phyloP scores from a whole-genome alignment of 2,888 invertebrate species.

The Leucophora obtusa region DNA sequence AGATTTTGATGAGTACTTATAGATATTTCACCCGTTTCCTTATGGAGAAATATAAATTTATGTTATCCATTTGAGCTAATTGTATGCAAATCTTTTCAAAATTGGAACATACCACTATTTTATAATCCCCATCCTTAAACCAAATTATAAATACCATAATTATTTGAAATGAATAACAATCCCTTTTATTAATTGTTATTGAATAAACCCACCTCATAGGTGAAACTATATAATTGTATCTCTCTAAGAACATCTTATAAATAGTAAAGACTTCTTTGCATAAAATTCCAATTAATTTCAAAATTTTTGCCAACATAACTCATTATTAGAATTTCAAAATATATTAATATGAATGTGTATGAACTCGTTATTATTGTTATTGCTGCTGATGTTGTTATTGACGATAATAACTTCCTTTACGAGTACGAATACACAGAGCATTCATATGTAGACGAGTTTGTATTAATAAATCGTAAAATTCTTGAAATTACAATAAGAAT shows the following conservation, averaged over 20 bases:
- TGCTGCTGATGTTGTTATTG: constrained; percentile 43
- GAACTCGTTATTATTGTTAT: constrained; percentile 46
- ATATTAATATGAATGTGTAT: not conserved
- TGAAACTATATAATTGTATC: constrained; percentile 24
- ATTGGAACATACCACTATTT: too few species aligned
- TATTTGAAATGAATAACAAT: not conserved
- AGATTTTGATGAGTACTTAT: too few species aligned
- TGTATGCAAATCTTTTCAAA: too few species aligned
- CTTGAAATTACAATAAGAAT: constrained; percentile 64
- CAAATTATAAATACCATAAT: not conserved
- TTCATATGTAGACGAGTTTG: constrained; percentile 5
- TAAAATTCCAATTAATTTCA: constrained; percentile 64
- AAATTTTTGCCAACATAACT: constrained; percentile 54
- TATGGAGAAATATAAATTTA: too few species aligned
- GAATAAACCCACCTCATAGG: not conserved
- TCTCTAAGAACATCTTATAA: constrained; percentile 44
- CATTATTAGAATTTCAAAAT: constrained; percentile 55
- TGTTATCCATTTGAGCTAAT: too few species aligned
- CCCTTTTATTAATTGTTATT: not conserved
- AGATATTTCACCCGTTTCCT: too few species aligned
- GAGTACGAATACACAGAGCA: not conserved
- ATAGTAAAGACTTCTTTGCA: constrained; percentile 57
- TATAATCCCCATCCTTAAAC: too few species aligned
- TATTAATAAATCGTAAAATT: constrained; percentile 63
- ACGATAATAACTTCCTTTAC: constrained; percentile 61